phyloP scores from a whole-genome alignment of 2,113 vertebrate species.

The Takifugu bimaculatus region DNA sequence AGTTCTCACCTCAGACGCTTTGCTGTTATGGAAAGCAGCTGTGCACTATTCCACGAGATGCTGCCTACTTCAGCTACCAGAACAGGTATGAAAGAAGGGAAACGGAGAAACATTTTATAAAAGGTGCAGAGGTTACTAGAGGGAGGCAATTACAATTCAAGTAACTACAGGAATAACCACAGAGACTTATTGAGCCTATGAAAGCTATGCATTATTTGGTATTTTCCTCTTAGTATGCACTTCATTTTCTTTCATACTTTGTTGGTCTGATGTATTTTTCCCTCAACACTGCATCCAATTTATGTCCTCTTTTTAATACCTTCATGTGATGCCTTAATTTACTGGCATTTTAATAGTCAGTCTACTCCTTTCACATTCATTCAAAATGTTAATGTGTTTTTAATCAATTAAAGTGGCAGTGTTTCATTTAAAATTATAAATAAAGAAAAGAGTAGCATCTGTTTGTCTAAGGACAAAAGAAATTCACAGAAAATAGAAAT shows the following conservation, averaged over 20 bases:
- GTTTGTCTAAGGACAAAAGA: too few relatives aligned
- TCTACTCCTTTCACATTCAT: conserved; percentile 33
- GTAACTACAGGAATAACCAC: neutral
- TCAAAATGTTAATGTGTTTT: neutral
- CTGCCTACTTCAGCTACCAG: conserved; percentile 98
- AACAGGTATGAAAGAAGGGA: conserved; percentile 83
- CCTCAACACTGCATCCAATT: conserved; percentile 40
- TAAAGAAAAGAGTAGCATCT: too few relatives aligned
- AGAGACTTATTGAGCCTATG: neutral
- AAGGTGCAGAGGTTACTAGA: neutral
- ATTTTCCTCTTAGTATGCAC: neutral
- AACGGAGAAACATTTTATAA: neutral
- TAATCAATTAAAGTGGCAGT: neutral
- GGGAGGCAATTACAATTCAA: neutral
- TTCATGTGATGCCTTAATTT: conserved; percentile 27
- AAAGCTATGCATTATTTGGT: neutral
- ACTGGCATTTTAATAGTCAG: conserved; percentile 65
- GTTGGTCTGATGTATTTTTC: conserved; percentile 19
- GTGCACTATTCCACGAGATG: conserved; percentile 96
- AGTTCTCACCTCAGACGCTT: conserved; percentile 97
- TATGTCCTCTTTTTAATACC: conserved; percentile 26
- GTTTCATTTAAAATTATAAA: too few relatives aligned
- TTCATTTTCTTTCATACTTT: neutral
- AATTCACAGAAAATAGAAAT: too few relatives aligned
- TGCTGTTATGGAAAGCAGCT: conserved; percentile 99